Conservation (phyloP, 2,797 vertebrate species). For the Acropternis orthonyx region DNA sequence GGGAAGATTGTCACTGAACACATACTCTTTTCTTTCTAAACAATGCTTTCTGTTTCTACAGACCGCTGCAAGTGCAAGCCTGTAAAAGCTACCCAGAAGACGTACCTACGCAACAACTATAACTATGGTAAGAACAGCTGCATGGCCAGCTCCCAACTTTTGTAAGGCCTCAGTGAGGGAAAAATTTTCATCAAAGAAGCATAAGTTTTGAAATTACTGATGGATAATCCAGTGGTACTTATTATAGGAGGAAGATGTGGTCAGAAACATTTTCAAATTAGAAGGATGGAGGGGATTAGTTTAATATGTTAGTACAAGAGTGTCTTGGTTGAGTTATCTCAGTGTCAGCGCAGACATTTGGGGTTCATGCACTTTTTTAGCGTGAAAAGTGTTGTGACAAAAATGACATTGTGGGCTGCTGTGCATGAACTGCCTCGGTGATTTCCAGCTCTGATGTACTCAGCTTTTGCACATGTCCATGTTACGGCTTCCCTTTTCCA, state of each 20-base stretch:
- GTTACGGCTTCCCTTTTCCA: not conserved
- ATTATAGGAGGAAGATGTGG: not conserved
- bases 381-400: not conserved
- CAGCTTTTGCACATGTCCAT: not conserved
- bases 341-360: not conserved
- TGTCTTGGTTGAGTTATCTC: not conserved
- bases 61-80: constrained; percentile 91
- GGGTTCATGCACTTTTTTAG: not conserved
- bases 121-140: constrained; percentile 89
- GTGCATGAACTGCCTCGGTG: not conserved
- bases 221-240: not conserved
- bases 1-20: not conserved
- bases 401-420: not conserved
- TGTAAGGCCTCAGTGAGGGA: not conserved
- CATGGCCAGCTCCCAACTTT: not conserved
- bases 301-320: not conserved
- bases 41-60: constrained; percentile 68
- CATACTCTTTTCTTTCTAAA: not conserved
- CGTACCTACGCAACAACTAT: constrained; percentile 92
- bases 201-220: not conserved
- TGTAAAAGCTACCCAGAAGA: constrained; percentile 84
- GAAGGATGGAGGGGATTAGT: not conserved
- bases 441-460: not conserved
- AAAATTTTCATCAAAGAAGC: not conserved
- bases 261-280: not conserved